Base-by-base conservation (phyloP, 1,140 invertebrate species). In the Bombus balteatus region DNA sequence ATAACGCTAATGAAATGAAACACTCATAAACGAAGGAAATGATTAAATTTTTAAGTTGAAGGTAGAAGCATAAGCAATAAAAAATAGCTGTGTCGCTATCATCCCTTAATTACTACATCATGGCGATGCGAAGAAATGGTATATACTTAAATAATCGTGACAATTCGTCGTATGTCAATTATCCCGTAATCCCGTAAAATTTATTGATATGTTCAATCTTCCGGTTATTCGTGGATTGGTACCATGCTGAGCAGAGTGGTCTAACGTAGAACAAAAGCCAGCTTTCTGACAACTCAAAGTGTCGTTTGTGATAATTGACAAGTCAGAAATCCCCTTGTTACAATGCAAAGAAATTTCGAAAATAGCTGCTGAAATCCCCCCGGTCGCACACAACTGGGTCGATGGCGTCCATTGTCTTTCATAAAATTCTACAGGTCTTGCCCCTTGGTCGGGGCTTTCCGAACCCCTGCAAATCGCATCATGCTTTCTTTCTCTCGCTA, bases 381-480 rank as follows among this genome's bases (percentile, higher is more conserved):
- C 28, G 22, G 39, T 68, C 4, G 9, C 3, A 28, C 39, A 81
- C 57, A 73, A 81, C 43, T 81, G 57, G 57, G 57, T 80, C 57
- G 53, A 81, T 8, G 10, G 10, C 9, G 47, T 34, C 15, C 28
- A 13, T 32, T 41, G 28, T 41, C 47, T 72, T 62, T 28, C 9
- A 53, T 72, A 82, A 72, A 75, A 75, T 75, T 32, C 15, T 13
- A 2, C 22, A 25, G 41, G 25, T 5, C 2, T 2, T 15, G 4
- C 0, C 15, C 15, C 0, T 6, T 18, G 15, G 15, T 5, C 1
- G 5, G 0, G 1, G 5, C 0, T 0, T 12, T 34, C 65, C 25
- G 18, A 25, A 12, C 1, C 1, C 1, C 34, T 15, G 1, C 9
- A 1, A 37, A 15, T 15, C 9, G 25, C 32, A 53, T 1, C 0